Percentiles rank a stretch among this genome's conserved stretches.
phyloP scores from a whole-genome alignment of 1,140 invertebrate species.

The Reticulitermes speratus region DNA sequence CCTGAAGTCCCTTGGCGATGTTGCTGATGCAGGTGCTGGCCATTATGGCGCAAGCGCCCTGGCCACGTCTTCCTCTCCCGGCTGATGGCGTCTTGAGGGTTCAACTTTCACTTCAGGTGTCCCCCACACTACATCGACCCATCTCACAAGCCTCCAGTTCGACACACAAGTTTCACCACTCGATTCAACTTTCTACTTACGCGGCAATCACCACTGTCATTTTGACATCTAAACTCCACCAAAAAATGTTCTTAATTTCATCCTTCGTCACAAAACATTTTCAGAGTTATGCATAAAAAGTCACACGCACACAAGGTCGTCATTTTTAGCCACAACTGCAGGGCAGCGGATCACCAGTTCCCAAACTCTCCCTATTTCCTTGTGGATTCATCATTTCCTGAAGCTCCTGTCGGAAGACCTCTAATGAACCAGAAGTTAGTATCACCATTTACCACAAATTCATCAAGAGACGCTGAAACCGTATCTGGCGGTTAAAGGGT shows the following conservation, averaged over 20 bases:
- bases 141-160: not conserved
- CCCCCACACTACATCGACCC: not conserved
- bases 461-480: not conserved
- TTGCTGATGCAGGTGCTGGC: conserved; percentile 34
- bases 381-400: too few species aligned
- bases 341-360: too few species aligned
- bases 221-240: not conserved
- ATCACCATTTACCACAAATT: not conserved
- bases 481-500: not conserved
- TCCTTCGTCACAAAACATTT: not conserved
- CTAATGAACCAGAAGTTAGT: not conserved
- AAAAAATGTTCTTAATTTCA: not conserved
- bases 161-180: not conserved
- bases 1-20: not conserved
- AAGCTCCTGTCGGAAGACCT: not conserved
- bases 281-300: too few species aligned
- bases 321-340: too few species aligned
- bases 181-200: too few species aligned
- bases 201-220: not conserved
- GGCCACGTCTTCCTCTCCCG: conserved; percentile 20
- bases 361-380: too few species aligned
- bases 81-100: conserved; percentile 7
- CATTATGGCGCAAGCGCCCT: conserved; percentile 9
- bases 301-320: too few species aligned
- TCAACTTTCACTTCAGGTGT: not conserved